phyloP scores from a whole-genome alignment of 2,113 vertebrate species.

The Sapayoa aenigma region DNA sequence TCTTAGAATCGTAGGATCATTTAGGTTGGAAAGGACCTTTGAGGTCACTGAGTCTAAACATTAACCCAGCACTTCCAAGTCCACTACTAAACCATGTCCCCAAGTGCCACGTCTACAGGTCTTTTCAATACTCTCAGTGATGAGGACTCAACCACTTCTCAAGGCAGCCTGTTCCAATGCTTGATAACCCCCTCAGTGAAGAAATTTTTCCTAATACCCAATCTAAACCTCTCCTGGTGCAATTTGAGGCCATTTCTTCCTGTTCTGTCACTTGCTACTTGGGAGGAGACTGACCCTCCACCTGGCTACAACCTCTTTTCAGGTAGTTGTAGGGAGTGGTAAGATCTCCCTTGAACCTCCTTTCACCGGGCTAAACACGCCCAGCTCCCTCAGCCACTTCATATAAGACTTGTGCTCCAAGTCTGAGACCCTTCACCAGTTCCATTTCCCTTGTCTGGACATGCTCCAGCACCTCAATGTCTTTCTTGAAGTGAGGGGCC shows the following conservation, averaged over 20 bases:
- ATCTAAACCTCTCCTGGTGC: background rate
- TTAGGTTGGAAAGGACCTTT: background rate
- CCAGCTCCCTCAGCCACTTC: background rate
- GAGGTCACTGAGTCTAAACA: background rate
- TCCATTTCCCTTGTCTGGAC: background rate
- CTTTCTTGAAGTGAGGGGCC: background rate
- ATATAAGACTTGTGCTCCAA: too few relatives aligned
- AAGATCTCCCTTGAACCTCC: background rate
- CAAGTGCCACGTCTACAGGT: background rate
- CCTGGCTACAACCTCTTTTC: background rate
- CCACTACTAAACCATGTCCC: background rate
- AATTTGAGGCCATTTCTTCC: background rate
- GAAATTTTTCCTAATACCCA: background rate
- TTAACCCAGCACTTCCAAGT: background rate
- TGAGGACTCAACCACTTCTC: background rate
- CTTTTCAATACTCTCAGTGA: background rate
- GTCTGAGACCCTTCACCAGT: background rate
- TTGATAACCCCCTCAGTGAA: background rate
- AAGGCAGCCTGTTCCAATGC: background rate
- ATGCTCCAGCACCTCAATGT: rapidly evolving
- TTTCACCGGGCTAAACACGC: background rate
- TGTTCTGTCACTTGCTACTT: background rate
- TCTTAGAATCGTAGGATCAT: background rate
- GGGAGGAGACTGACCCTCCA: background rate
- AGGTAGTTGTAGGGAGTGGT: background rate